Evolutionary conservation across 2,797 vertebrate species (phyloP).

Genomic region (Vipera ursinii): DNA sequence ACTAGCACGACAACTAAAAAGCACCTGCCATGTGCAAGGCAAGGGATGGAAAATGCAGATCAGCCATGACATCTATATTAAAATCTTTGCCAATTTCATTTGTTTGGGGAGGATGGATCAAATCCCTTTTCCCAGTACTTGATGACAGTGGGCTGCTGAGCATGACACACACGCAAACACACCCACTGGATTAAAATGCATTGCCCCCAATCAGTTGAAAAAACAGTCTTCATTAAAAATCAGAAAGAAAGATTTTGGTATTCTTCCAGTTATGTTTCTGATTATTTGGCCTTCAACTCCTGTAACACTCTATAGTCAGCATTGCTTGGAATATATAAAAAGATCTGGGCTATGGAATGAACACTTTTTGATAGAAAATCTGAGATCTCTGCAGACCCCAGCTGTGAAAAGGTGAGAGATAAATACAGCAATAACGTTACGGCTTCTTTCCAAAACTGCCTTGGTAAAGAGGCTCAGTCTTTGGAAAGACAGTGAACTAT

Average conservation of each 20-base stretch:
- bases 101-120: background rate
- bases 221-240: background rate
- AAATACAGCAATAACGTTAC: background rate
- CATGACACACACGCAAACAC: background rate
- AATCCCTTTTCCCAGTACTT: background rate
- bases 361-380: background rate
- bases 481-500: background rate
- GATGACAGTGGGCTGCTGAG: background rate
- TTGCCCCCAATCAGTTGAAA: background rate
- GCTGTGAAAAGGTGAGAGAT: background rate
- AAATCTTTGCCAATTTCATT: background rate
- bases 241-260: background rate
- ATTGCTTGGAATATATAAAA: background rate
- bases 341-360: background rate
- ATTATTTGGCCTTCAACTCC: background rate
- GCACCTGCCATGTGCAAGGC: background rate
- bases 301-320: background rate
- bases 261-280: background rate
- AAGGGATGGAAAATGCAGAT: background rate
- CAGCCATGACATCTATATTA: background rate
- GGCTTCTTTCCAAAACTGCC: background rate
- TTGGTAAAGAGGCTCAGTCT: background rate
- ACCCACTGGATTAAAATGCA: background rate
- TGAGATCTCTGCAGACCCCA: background rate
- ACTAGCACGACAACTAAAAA: background rate